Evolutionary conservation across 1,140 invertebrate genomes (phyloP).

Genomic region (Heliconius hewitsoni): DNA sequence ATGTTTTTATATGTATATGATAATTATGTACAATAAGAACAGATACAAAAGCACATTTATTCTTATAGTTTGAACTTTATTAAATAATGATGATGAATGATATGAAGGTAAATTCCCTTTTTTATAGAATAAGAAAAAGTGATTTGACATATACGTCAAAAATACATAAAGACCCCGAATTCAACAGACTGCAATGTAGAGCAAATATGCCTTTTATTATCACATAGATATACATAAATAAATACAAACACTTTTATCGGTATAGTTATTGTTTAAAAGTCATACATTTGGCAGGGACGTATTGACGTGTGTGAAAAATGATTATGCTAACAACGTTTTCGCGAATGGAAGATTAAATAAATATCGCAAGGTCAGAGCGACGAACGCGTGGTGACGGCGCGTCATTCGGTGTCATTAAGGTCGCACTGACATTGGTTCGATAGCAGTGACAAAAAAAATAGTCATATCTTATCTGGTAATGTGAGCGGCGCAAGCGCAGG

Average conservation of each 20-base stretch:
- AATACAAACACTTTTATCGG: neutral
- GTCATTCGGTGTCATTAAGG: slow-evolving; percentile 79
- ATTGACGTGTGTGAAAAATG: slow-evolving; percentile 36
- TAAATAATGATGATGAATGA: too few species aligned
- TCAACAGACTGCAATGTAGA: neutral
- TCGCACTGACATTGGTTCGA: slow-evolving; percentile 78
- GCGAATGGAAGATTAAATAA: slow-evolving; percentile 78
- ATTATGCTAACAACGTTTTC: slow-evolving; percentile 68
- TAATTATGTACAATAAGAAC: too few species aligned
- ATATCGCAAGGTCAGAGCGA: slow-evolving; percentile 74
- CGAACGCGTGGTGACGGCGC: slow-evolving; percentile 67
- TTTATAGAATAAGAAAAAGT: neutral
- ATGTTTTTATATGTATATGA: too few species aligned
- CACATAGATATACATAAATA: neutral
- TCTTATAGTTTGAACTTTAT: too few species aligned
- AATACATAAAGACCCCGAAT: neutral
- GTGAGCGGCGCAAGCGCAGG: slow-evolving; percentile 75
- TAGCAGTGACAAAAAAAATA: slow-evolving; percentile 78
- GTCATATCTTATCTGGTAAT: slow-evolving; percentile 78
- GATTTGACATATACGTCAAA: neutral
- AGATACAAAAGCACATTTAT: too few species aligned
- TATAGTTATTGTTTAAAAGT: neutral
- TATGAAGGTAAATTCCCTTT: too few species aligned
- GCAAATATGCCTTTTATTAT: neutral
- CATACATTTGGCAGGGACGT: slow-evolving; percentile 7